These are phyloP conservation scores for Nymphalis io DNA, from an alignment of 1,140 invertebrate species.

Conservation along the genomic window DNA sequence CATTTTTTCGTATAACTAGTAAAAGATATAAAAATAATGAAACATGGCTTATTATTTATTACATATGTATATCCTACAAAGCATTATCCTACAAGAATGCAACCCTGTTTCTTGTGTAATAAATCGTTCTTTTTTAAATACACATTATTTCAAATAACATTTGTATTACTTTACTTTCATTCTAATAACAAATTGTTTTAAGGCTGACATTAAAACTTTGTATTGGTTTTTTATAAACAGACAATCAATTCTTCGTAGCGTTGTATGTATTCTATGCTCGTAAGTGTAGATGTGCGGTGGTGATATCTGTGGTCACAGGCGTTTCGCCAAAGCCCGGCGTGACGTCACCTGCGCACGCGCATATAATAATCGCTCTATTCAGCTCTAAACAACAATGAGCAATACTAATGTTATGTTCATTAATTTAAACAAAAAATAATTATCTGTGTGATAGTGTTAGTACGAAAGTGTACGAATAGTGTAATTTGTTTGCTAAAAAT, in stretches of 20 bases:
- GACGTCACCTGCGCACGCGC: constrained; percentile 23
- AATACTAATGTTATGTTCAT: neutral
- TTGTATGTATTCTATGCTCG: constrained; percentile 18
- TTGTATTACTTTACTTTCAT: neutral
- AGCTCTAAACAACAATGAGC: constrained; percentile 2
- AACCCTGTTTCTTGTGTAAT: too few species aligned
- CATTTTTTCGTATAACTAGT: too few species aligned
- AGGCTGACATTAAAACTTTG: neutral
- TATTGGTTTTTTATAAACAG: neutral
- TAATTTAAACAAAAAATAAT: neutral
- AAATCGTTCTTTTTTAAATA: too few species aligned
- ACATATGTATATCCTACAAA: too few species aligned
- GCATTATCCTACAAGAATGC: too few species aligned
- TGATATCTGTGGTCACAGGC: constrained; percentile 20
- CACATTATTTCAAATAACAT: too few species aligned
- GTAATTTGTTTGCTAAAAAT: too few species aligned
- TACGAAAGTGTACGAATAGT: too few species aligned
- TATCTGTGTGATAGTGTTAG: neutral
- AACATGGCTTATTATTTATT: too few species aligned
- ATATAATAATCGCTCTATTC: constrained; percentile 7
- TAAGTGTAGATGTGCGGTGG: constrained; percentile 14
- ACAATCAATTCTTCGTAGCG: neutral
- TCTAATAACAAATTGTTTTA: neutral
- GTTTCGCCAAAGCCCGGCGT: constrained; percentile 26
- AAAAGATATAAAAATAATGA: too few species aligned